phyloP scores from a whole-genome alignment of 2,888 invertebrate genomes.

The Rhabditoides inermis region DNA sequence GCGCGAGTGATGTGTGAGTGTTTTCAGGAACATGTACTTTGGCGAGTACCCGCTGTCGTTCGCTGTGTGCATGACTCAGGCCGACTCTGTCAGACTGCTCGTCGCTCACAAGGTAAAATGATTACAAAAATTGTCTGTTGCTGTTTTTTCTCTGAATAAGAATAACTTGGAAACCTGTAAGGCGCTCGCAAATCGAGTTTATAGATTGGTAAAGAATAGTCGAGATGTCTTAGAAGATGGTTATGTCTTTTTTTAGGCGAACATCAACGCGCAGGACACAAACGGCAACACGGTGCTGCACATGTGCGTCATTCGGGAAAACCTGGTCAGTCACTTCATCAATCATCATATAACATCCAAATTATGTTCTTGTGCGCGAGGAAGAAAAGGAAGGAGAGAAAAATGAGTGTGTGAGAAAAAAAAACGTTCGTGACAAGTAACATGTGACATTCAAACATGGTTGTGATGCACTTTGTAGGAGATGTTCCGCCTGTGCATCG shows the following conservation, averaged over 20 bases:
- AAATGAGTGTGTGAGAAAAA: not conserved
- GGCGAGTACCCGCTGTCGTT: conserved; percentile 93
- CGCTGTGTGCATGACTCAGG: conserved; percentile 83
- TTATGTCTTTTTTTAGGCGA: conserved; percentile 63
- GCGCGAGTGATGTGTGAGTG: not conserved
- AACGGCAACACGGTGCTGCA: conserved; percentile 94
- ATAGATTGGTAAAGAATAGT: no score
- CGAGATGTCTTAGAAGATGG: not conserved
- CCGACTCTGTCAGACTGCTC: conserved; percentile 88
- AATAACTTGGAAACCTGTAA: not conserved
- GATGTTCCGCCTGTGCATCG: conserved; percentile 87
- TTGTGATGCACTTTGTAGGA: conserved; percentile 62
- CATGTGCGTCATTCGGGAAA: conserved; percentile 88
- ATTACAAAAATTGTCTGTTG: not conserved
- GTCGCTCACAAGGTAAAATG: conserved; percentile 60
- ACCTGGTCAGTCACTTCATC: conserved; percentile 67
- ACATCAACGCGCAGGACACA: conserved; percentile 85
- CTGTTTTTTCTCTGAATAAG: not conserved
- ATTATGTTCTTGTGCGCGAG: not conserved
- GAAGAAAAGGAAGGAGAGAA: not conserved
- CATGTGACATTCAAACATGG: no score
- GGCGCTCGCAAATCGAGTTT: not conserved
- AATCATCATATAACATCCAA: not conserved
- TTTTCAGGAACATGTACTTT: conserved; percentile 82
- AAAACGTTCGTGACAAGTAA: not conserved